These are phyloP conservation scores for Polylopha cassiicola DNA, from an alignment of 2,888 invertebrate species.

Conservation along the genomic window DNA sequence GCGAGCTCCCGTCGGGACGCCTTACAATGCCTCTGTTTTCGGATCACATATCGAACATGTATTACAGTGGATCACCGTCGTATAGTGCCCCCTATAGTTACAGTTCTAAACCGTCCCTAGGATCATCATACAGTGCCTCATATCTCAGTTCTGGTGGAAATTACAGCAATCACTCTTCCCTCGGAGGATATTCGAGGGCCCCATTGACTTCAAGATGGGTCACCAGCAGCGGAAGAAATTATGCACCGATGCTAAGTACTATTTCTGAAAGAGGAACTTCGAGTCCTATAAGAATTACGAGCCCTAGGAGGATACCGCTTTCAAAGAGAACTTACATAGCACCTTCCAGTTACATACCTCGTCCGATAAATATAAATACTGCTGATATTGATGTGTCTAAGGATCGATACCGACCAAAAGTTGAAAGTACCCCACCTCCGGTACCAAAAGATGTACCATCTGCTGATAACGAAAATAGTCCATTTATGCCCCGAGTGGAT, in stretches of 20 bases:
- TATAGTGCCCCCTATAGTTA: conserved; percentile 70
- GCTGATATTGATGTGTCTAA: conserved; percentile 91
- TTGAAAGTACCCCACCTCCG: conserved; percentile 30
- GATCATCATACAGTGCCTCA: conserved; percentile 67
- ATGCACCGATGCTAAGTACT: conserved; percentile 85
- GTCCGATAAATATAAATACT: conserved; percentile 87
- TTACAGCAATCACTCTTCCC: conserved; percentile 69
- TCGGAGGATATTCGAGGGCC: conserved; percentile 76
- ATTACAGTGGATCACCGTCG: conserved; percentile 69
- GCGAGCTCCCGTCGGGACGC: conserved; percentile 35
- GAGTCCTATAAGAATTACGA: conserved; percentile 60
- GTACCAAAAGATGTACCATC: conserved; percentile 38
- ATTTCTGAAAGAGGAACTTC: conserved; percentile 75
- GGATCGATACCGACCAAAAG: conserved; percentile 74
- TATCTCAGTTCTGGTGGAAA: conserved; percentile 69
- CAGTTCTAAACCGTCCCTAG: conserved; percentile 59
- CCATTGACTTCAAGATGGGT: conserved; percentile 60
- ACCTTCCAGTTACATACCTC: conserved; percentile 65
- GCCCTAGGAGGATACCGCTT: conserved; percentile 68
- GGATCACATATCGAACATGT: conserved; percentile 80
- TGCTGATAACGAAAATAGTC: conserved; percentile 52
- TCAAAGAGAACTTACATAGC: conserved; percentile 67
- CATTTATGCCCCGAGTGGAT: conserved; percentile 67
- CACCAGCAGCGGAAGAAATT: conserved; percentile 66
- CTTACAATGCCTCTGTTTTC: conserved; percentile 81